Conservation (phyloP, 2,113 vertebrate genomes). For the Piaya cayana region DNA sequence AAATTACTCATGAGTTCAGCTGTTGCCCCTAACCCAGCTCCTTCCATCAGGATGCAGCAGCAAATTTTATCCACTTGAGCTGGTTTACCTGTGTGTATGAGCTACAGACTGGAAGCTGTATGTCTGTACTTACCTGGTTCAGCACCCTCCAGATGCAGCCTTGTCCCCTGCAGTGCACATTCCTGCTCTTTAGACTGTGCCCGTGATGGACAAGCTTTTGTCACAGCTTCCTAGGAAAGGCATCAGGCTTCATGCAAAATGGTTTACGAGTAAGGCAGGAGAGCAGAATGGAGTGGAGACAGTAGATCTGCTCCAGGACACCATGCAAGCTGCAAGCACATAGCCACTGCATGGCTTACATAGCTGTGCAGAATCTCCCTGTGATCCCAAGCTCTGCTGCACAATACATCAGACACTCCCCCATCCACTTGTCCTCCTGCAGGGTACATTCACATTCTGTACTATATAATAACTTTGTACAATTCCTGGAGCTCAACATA, state of each 20-base stretch:
- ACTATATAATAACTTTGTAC: background rate
- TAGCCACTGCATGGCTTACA: background rate
- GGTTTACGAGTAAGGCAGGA: background rate
- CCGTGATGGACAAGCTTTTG: background rate
- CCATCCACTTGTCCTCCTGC: background rate
- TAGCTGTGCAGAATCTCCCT: background rate
- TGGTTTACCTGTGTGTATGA: background rate
- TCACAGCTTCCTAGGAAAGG: background rate
- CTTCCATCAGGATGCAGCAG: rapidly evolving
- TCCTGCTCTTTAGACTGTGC: background rate
- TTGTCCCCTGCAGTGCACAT: rapidly evolving
- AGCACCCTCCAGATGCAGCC: background rate
- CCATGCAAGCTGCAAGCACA: rapidly evolving
- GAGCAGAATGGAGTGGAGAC: background rate
- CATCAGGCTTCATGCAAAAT: background rate
- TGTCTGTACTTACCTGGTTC: background rate
- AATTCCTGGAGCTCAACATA: background rate
- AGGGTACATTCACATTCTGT: background rate
- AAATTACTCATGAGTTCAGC: background rate
- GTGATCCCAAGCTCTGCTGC: no score
- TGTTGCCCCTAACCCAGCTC: background rate
- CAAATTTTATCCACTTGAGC: background rate
- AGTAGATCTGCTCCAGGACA: background rate
- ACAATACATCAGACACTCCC: no score
- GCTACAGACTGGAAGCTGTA: background rate